Base-by-base conservation (phyloP, 2,113 vertebrate species). In the Leptocoma aspasia region DNA sequence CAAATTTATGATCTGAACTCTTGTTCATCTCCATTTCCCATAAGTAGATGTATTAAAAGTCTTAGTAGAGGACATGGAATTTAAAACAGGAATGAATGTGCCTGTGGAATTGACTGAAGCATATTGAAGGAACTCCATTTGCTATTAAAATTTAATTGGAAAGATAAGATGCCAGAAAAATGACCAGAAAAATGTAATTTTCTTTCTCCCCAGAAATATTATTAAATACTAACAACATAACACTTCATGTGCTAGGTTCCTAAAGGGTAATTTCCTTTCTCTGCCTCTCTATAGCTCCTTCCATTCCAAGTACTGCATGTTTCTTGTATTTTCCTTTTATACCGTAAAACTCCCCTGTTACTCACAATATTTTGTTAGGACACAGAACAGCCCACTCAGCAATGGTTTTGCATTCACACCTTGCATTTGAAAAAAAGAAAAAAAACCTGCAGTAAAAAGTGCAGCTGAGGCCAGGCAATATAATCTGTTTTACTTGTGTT, bases 241-340 rank as follows among this genome's bases (percentile, higher is more conserved):
- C 18, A 61, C 49, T 82, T n/a, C 37, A 52, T 19, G 64, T 87
- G 37, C 61, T 94, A 91, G 49, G 85, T 95, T 69, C 39, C 41
- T 79, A 81, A 79, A 92, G 70, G n/a, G 72, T 69, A 28, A 26
- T 90, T 85, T 87, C 27, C 47, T 91, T 95, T 86, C 47, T 89
- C 33, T 80, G n/a, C 63, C 27, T 39, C 61, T 84, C 73, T 87
- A 10, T 50, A 91, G 45, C 61, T 79, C 18, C 66, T 69, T 87
- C 61, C 23, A 69, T 39, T 95, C 87, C 75, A 94, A 87, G n/a
- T 63, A 53, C 35, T 61, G 35, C 70, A 53, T 83, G 54, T 30
- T 90, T 86, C 81, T 63, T 94, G 84, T 76, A 91, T 92, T 96
- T 96, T 93, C 44, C 60, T 91, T 91, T 94, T 95, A 91, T 95